Percentiles rank a stretch among this genome's conserved stretches.
These are phyloP conservation scores for Chaunax sp. DNA, from an alignment of 2,797 vertebrate genomes.

Conservation along the genomic window DNA sequence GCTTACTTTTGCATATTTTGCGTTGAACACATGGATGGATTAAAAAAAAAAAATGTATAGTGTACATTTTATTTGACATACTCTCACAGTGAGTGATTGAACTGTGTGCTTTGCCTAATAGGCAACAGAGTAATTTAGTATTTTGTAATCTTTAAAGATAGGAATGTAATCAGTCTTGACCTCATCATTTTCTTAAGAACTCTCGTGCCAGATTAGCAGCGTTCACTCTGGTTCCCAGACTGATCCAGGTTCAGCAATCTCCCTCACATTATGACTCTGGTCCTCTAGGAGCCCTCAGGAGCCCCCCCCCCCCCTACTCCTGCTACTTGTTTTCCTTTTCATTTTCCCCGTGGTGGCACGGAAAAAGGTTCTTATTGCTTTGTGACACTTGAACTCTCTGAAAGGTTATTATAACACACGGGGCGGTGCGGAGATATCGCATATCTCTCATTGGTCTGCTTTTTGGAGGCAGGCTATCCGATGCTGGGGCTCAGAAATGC, in stretches of 20 bases:
- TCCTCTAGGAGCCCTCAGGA: conserved; percentile 64
- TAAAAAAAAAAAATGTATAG: not conserved
- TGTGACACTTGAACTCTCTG: conserved; percentile 86
- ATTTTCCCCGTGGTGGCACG: conserved; percentile 82
- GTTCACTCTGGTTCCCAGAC: conserved; percentile 68
- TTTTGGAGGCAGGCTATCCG: conserved; percentile 72
- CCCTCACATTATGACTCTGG: conserved; percentile 74
- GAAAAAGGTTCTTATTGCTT: conserved; percentile 82
- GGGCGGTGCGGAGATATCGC: conserved; percentile 70
- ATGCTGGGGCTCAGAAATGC: conserved; percentile 75
- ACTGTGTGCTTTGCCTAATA: conserved; percentile 3
- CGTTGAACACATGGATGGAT: conserved; percentile 5
- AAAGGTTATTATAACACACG: conserved; percentile 87
- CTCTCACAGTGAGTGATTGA: conserved; percentile 12
- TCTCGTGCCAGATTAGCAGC: conserved; percentile 79
- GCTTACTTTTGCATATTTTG: conserved; percentile 52
- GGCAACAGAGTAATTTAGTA: conserved; percentile 35
- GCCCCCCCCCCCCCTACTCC: conserved; percentile 66
- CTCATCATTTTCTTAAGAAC: conserved; percentile 75
- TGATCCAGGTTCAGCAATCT: conserved; percentile 82
- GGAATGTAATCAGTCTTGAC: conserved; percentile 53
- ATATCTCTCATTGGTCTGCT: conserved; percentile 79
- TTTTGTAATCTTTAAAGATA: conserved; percentile 34
- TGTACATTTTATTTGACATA: not conserved
- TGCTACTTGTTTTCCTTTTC: conserved; percentile 87